These are phyloP conservation scores for Pogona vitticeps DNA, from an alignment of 2,113 vertebrate species.

Conservation along the genomic window DNA sequence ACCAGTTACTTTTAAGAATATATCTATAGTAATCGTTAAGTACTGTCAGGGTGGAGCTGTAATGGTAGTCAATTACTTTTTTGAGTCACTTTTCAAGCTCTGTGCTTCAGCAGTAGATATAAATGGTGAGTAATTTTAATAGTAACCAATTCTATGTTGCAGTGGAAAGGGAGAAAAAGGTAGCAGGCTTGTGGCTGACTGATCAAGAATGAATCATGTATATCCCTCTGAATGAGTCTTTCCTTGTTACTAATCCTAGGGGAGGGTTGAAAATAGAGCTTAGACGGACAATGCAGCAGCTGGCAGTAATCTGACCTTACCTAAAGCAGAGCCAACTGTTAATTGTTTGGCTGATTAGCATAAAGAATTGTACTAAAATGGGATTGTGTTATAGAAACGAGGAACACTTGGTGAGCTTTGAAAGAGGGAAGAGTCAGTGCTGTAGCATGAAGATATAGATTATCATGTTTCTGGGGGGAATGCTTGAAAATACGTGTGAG, in stretches of 20 bases:
- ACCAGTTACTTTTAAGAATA: background rate
- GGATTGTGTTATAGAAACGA: background rate
- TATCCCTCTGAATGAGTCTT: background rate
- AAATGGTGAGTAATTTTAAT: background rate
- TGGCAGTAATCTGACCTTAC: slow-evolving; percentile 14
- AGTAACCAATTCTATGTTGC: background rate
- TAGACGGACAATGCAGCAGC: slow-evolving; percentile 8
- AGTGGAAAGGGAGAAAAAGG: background rate
- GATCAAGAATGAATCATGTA: background rate
- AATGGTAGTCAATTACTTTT: background rate
- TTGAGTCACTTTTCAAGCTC: background rate
- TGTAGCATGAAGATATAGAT: too few relatives aligned
- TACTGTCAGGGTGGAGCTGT: background rate
- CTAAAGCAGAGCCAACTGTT: background rate
- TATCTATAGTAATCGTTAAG: background rate
- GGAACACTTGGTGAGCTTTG: background rate
- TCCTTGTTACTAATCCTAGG: slow-evolving; percentile 19
- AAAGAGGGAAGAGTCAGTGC: background rate
- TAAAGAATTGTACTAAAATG: background rate
- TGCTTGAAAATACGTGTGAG: background rate
- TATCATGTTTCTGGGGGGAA: background rate
- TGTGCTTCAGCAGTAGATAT: background rate
- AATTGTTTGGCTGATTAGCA: slow-evolving; percentile 8
- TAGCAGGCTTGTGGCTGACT: background rate
- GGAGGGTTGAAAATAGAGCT: background rate